Evolutionary conservation across 2,888 invertebrate species (phyloP).

Genomic region (Xestobium rufovillosum): DNA sequence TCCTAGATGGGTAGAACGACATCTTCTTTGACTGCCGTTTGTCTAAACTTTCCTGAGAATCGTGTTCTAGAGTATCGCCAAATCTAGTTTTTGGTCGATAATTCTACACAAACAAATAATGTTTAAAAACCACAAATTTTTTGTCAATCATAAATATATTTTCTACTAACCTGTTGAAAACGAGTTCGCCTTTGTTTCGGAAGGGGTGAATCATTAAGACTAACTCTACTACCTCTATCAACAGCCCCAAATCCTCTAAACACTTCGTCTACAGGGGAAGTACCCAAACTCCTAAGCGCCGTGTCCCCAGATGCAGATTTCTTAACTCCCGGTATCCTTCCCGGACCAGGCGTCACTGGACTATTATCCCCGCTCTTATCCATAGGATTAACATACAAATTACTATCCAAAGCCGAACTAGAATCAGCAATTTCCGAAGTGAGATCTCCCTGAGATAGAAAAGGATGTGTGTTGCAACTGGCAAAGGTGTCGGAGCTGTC

Average conservation of each 20-base stretch:
- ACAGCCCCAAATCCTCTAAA: constrained; percentile 44
- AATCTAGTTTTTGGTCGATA: constrained; percentile 42
- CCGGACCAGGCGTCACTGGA: constrained; percentile 44
- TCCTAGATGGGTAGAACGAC: constrained; percentile 56
- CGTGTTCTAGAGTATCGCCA: constrained; percentile 42
- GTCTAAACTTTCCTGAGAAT: constrained; percentile 51
- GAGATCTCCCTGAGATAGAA: constrained; percentile 77
- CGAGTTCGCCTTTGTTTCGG: constrained; percentile 82
- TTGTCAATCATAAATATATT: constrained; percentile 8
- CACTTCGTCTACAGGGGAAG: constrained; percentile 52
- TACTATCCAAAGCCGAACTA: constrained; percentile 54
- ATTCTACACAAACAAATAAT: neutral
- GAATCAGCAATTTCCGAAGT: constrained; percentile 45
- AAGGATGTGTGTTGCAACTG: constrained; percentile 94
- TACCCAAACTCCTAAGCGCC: constrained; percentile 58
- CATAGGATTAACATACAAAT: constrained; percentile 82
- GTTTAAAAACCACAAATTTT: neutral
- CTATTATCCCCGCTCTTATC: constrained; percentile 52
- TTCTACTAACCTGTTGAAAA: constrained; percentile 66
- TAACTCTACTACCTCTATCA: constrained; percentile 49
- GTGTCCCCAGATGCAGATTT: constrained; percentile 76
- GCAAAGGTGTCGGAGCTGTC: constrained; percentile 91
- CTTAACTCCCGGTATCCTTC: constrained; percentile 51
- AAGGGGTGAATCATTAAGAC: constrained; percentile 57
- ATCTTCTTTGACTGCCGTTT: constrained; percentile 41